phyloP scores from a whole-genome alignment of 2,113 vertebrate genomes.

The Muntiacus reevesi region DNA sequence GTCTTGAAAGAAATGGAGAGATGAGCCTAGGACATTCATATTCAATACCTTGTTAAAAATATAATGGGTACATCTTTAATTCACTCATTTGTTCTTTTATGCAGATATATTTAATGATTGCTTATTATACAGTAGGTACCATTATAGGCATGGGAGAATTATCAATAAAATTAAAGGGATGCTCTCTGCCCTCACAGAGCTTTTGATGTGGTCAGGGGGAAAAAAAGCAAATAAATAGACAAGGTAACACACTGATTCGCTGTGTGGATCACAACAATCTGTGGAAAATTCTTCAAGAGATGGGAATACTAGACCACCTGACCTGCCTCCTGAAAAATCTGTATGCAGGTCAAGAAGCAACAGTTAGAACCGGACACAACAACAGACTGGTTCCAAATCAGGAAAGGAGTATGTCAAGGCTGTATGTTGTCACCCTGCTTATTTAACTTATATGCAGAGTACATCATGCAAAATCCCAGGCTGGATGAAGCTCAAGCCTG shows the following conservation, averaged over 20 bases:
- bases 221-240: neutral
- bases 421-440: neutral
- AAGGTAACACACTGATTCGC: neutral
- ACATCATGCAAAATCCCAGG: neutral
- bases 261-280: neutral
- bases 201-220: neutral
- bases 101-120: neutral
- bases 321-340: neutral
- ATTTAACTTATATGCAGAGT: neutral
- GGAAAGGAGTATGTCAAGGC: neutral
- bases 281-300: neutral
- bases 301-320: neutral
- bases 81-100: neutral
- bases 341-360: neutral
- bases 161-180: neutral
- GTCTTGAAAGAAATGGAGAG: neutral
- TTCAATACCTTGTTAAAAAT: neutral
- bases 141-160: neutral
- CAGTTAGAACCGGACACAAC: neutral
- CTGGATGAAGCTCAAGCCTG: neutral
- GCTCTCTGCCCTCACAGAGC: neutral
- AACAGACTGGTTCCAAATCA: neutral
- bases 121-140: neutral
- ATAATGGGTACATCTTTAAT: neutral
- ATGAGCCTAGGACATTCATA: neutral